phyloP scores from a whole-genome alignment of 1,140 invertebrate genomes.

The Paramacrobiotus metropolitanus region DNA sequence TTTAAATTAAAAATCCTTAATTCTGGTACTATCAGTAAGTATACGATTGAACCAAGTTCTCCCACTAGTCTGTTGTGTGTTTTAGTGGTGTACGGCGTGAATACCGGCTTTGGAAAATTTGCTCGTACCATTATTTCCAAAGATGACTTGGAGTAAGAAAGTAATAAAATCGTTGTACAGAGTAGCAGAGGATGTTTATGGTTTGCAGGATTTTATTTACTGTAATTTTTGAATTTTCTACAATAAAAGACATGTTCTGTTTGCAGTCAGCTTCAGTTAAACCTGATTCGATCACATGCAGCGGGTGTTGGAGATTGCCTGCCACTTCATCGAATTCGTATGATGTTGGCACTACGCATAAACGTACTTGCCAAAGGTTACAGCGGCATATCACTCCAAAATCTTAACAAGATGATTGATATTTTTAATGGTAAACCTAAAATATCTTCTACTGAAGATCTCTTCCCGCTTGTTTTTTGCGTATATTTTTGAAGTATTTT shows the following conservation, averaged over 20 bases:
- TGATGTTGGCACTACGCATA: conserved; percentile 42
- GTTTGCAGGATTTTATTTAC: conserved; percentile 12
- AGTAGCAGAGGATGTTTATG: no score
- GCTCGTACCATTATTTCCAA: conserved; percentile 32
- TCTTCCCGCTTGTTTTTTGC: no score
- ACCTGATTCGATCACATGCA: conserved; percentile 43
- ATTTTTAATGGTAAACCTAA: conserved; percentile 38
- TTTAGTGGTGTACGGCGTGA: conserved; percentile 46
- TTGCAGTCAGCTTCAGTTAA: conserved; percentile 38
- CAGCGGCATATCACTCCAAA: conserved; percentile 39
- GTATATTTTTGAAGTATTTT: no score
- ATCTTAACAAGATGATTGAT: conserved; percentile 35
- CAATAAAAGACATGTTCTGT: conserved; percentile 7
- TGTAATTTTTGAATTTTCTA: not conserved
- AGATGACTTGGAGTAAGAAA: conserved; percentile 35
- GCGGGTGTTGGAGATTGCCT: conserved; percentile 41
- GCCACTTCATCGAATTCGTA: conserved; percentile 34
- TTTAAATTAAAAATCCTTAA: no score
- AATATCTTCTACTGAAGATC: no score
- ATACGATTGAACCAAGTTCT: no score
- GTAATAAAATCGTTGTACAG: no score
- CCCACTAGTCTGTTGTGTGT: no score
- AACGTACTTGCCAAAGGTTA: conserved; percentile 47
- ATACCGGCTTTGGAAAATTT: conserved; percentile 53
- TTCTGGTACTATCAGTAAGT: no score